A percentile compares a stretch with the other conserved stretches of the same genome.
Conservation (phyloP, 2,888 invertebrate genomes). For the Eurytoma adleriae region DNA sequence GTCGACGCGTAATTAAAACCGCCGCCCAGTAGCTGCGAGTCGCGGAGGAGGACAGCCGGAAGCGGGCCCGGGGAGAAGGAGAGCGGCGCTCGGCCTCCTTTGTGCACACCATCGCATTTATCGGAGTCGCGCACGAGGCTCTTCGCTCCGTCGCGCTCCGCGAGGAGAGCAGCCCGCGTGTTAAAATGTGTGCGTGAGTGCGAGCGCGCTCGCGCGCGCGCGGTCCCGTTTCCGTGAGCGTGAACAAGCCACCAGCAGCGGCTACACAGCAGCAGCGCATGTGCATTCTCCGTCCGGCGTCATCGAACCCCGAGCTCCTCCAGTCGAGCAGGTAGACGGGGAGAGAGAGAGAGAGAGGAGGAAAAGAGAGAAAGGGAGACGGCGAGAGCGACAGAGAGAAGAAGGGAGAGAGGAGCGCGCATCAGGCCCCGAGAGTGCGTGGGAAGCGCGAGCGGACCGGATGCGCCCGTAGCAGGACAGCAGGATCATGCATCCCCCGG, state of each 20-base stretch:
- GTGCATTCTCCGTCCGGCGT: conserved; percentile 26
- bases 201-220: not conserved
- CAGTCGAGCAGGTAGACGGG: not conserved
- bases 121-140: too few species aligned
- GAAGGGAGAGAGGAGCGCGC: not conserved
- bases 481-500: not conserved
- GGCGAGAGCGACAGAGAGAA: conserved; percentile 13
- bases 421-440: not conserved
- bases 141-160: not conserved
- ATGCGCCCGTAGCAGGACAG: too few species aligned
- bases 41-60: too few species aligned
- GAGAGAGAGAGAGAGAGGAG: not conserved
- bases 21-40: too few species aligned
- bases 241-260: not conserved
- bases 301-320: conserved; percentile 25
- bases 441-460: not conserved
- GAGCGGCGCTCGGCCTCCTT: too few species aligned
- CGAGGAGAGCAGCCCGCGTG: not conserved
- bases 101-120: too few species aligned
- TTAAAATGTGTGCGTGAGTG: not conserved
- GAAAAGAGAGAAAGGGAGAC: conserved; percentile 18
- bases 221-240: not conserved
- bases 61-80: too few species aligned
- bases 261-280: conserved; percentile 17
- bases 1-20: too few species aligned